phyloP scores from a whole-genome alignment of 2,888 invertebrate genomes.

The Papilio demoleus region DNA sequence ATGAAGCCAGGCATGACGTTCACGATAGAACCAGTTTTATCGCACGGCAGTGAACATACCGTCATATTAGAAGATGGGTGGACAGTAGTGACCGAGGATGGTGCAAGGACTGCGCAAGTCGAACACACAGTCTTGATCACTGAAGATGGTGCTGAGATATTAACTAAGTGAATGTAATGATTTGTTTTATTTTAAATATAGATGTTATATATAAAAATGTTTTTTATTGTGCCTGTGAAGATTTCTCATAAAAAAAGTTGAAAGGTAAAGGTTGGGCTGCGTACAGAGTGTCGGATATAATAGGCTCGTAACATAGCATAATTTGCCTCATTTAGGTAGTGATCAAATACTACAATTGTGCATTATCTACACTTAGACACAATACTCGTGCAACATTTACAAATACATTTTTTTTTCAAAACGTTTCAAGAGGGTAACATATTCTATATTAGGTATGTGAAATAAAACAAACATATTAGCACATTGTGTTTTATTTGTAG shows the following conservation, averaged over 20 bases:
- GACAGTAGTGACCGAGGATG: conserved; percentile 94
- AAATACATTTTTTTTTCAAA: not conserved
- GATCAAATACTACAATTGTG: no score
- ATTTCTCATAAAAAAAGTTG: no score
- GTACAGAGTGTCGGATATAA: no score
- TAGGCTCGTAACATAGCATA: no score
- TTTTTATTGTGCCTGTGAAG: not conserved
- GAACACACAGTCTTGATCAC: conserved; percentile 97
- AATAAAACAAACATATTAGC: conserved; percentile 55
- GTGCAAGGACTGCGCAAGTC: conserved; percentile 92
- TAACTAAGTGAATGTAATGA: conserved; percentile 84
- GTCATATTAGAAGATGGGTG: conserved; percentile 93
- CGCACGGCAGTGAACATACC: conserved; percentile 88
- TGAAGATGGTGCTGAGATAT: conserved; percentile 88
- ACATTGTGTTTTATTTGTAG: conserved; percentile 76
- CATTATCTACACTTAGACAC: no score
- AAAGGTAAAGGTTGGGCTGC: no score
- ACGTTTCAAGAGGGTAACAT: not conserved
- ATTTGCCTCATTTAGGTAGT: no score
- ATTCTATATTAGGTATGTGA: not conserved
- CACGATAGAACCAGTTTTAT: conserved; percentile 95
- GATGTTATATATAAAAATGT: not conserved
- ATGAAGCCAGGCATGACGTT: conserved; percentile 97
- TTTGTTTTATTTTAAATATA: conserved; percentile 7
- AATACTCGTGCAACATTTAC: no score